Percentiles rank a stretch among this genome's conserved stretches.
Conservation (phyloP, 2,888 invertebrate species). For the Sinhomidia bicolor region DNA sequence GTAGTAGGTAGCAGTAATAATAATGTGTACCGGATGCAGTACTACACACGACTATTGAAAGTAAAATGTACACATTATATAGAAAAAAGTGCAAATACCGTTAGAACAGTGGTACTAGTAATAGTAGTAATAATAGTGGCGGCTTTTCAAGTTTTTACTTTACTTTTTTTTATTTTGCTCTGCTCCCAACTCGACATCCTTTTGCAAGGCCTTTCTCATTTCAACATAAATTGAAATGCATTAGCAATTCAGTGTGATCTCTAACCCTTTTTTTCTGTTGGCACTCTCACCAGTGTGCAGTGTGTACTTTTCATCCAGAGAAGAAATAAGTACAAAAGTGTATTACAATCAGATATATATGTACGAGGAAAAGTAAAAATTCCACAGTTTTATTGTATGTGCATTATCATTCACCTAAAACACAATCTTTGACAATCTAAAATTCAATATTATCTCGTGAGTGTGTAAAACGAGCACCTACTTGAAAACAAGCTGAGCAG, state of each 20-base stretch:
- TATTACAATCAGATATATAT: no score
- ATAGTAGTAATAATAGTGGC: not conserved
- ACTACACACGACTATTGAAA: not conserved
- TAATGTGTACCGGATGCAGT: constrained; percentile 7
- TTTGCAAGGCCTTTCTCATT: constrained; percentile 46
- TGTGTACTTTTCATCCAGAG: not conserved
- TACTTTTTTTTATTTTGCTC: no score
- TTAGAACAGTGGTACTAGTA: not conserved
- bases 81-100: constrained; percentile 46
- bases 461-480: not conserved
- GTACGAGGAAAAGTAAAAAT: no score
- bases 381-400: not conserved
- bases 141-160: constrained; percentile 23
- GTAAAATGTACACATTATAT: not conserved
- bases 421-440: not conserved
- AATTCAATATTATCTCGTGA: constrained; percentile 10
- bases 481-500: not conserved
- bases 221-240: constrained; percentile 53
- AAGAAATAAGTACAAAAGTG: not conserved
- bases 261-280: not conserved
- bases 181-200: not conserved
- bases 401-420: not conserved
- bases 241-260: constrained; percentile 62
- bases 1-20: no score
- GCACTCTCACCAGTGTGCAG: not conserved